These are phyloP conservation scores for Sebastes oblongus DNA, from an alignment of 2,797 vertebrate genomes.

Conservation along the genomic window DNA sequence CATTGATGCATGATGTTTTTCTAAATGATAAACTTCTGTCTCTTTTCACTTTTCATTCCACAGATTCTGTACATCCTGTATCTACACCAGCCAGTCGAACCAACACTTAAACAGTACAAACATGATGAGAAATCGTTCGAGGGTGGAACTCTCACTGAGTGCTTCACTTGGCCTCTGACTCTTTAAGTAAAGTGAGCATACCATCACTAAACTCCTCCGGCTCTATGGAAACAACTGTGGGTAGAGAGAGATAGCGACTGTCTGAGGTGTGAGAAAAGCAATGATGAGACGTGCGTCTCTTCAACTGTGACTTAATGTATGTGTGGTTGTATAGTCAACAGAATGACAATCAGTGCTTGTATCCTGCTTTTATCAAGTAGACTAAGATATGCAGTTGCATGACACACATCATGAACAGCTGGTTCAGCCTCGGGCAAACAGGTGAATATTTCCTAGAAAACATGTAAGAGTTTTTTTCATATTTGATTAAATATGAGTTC, in stretches of 20 bases:
- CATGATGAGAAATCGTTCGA: slow-evolving; percentile 4
- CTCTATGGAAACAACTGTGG: slow-evolving; percentile 58
- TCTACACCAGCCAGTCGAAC: neutral
- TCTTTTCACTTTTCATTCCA: neutral
- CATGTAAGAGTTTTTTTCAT: neutral
- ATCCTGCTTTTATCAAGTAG: neutral
- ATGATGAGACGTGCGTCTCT: neutral
- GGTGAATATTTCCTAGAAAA: neutral
- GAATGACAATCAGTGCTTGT: neutral
- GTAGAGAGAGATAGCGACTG: slow-evolving; percentile 1
- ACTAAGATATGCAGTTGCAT: neutral
- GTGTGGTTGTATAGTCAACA: neutral
- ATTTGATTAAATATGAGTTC: neutral
- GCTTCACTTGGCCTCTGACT: slow-evolving; percentile 29
- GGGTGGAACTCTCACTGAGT: neutral
- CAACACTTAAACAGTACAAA: slow-evolving; percentile 9
- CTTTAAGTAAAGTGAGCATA: slow-evolving; percentile 22
- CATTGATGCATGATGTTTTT: neutral
- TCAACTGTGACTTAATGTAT: neutral
- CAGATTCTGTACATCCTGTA: neutral
- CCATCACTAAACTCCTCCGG: slow-evolving; percentile 1
- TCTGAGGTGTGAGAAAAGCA: slow-evolving; percentile 13
- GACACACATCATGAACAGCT: neutral
- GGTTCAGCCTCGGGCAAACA: neutral
- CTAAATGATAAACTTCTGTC: neutral